phyloP scores from a whole-genome alignment of 2,797 vertebrate species.

The Notolabrus celidotus region DNA sequence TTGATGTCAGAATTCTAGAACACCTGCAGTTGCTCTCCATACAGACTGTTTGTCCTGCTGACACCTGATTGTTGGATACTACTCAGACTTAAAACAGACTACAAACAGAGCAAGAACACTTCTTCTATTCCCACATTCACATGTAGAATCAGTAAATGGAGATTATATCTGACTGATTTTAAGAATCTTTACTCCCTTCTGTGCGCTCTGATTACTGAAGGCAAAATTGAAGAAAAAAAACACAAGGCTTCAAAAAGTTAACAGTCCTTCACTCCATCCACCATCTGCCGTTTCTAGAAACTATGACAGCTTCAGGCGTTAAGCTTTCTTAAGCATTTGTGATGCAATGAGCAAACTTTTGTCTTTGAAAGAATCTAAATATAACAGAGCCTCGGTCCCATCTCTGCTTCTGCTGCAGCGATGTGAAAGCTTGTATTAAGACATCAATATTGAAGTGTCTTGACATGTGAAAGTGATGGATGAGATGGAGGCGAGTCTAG shows the following conservation, averaged over 20 bases:
- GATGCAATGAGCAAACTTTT: neutral
- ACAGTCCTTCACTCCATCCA: neutral
- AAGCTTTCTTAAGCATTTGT: neutral
- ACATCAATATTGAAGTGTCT: neutral
- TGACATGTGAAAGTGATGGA: neutral
- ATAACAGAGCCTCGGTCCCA: neutral
- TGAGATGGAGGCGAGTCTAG: neutral
- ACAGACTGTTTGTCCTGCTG: no score
- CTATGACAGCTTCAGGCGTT: neutral
- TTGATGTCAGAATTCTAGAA: no score
- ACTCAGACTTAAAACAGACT: no score
- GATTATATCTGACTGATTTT: no score
- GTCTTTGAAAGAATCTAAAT: neutral
- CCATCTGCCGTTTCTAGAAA: neutral
- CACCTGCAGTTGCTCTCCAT: no score
- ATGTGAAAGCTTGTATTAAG: neutral
- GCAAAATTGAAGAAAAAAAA: neutral
- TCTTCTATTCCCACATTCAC: no score
- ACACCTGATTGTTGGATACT: no score
- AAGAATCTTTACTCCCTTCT: neutral
- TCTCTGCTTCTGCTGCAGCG: neutral
- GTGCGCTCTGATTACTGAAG: neutral
- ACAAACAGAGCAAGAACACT: no score
- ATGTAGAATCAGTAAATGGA: no score
- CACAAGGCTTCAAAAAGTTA: neutral